Evolutionary conservation across 2,888 invertebrate genomes (phyloP), one percentile per base, ranked within the genome.

Genomic region (Galeruca laticollis): DNA sequence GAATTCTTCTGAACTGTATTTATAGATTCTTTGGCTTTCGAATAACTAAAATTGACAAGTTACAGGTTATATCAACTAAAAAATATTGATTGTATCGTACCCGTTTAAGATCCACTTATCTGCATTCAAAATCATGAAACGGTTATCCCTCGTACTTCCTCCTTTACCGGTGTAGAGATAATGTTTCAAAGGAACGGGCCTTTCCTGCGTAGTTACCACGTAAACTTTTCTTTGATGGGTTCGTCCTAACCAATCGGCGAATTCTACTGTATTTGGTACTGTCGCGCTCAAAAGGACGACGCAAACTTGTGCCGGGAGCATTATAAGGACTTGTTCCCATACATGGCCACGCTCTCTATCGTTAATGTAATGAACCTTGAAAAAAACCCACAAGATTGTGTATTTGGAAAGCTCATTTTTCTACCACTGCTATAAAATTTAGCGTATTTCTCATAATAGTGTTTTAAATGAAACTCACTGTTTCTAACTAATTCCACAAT

Each of bases 211-310:
- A 70, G 94, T 96, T 11, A 99, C 95, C 0, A 99, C 99, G 82
- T 94, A 97, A 67, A 94, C 94, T 82, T 94, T 96, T 70, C 94
- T 90, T 79, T 94, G 92, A 85, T 95, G 95, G 0, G 93, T 95
- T 31, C 74, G 68, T 0, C 96, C 96, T 35, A 96, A 93, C 96
- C 96, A 96, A 82, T 95, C 92, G 0, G 99, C 99, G 86, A 99
- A 96, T 84, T 98, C 95, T 72, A 96, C 87, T 0, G 97, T 94
- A 85, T 99, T 99, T 0, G 99, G 99, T 26, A 99, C 99, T 0
- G 99, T 99, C 0, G 99, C 99, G 82, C 97, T 98, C 52, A 99
- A 87, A 91, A 99, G 93, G 35, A 99, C 97, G 72, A 99, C 97
- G 78, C 93, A 95, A 8, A 99, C 97, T 84, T 97, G 96, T 6